Evolutionary conservation across 2,797 vertebrate genomes (phyloP).

Genomic region (Garrulus glandarius): DNA sequence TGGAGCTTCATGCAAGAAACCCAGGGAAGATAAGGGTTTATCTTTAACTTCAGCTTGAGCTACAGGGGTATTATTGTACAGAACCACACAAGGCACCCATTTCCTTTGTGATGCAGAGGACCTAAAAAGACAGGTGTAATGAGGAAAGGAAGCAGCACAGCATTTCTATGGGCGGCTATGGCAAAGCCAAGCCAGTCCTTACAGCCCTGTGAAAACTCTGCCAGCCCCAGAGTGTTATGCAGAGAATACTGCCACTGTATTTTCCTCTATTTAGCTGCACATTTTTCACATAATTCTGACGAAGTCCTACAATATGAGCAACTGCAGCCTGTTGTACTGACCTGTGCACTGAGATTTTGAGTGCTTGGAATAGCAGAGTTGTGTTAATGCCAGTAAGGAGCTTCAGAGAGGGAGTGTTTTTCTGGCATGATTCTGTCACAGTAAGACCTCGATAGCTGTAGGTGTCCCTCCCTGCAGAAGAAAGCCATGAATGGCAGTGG

Average conservation of each 20-base stretch:
- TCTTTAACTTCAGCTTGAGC: background rate
- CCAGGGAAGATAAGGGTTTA: background rate
- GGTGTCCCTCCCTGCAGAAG: background rate
- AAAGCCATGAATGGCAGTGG: background rate
- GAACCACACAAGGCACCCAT: background rate
- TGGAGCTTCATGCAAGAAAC: background rate
- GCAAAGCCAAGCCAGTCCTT: background rate
- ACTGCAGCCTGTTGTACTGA: background rate
- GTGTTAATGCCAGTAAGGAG: background rate
- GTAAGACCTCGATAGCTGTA: background rate
- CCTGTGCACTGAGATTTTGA: background rate
- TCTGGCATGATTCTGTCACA: background rate
- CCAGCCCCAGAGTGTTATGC: accelerated
- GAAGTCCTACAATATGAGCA: background rate
- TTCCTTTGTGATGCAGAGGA: background rate
- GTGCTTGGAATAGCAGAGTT: background rate
- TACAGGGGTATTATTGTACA: background rate
- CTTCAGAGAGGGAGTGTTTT: background rate
- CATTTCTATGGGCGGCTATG: background rate
- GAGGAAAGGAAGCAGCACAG: background rate
- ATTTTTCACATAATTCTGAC: background rate
- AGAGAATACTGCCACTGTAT: background rate
- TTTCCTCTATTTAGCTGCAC: background rate
- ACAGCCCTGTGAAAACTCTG: background rate
- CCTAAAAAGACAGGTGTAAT: background rate